These are phyloP conservation scores for Myocastor coypus DNA, from an alignment of 2,113 vertebrate genomes.

Conservation along the genomic window DNA sequence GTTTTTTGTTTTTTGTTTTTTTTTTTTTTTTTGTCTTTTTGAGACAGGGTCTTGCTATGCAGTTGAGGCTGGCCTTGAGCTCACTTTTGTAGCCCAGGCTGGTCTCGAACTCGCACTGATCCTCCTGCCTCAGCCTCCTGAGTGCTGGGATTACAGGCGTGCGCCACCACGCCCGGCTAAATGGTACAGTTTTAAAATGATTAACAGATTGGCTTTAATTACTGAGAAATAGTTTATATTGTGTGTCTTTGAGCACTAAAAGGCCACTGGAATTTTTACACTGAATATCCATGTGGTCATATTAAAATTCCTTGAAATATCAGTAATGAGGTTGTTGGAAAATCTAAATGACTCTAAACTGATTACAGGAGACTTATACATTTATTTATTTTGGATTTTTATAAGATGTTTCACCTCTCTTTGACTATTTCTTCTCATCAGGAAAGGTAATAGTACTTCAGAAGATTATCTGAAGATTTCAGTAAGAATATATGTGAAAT, in stretches of 20 bases:
- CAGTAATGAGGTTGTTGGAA: not conserved
- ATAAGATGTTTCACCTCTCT: conserved; percentile 8
- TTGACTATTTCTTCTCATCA: conserved; percentile 22
- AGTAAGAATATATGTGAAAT: not conserved
- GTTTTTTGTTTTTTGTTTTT: too few relatives aligned
- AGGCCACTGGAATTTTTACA: conserved; percentile 16
- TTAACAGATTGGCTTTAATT: conserved; percentile 26
- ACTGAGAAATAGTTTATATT: not conserved
- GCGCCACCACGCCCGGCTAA: too few relatives aligned
- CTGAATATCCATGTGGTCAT: conserved; percentile 14
- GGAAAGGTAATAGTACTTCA: not conserved
- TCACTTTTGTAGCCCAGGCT: too few relatives aligned
- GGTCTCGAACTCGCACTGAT: too few relatives aligned
- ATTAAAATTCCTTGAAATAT: conserved; percentile 29
- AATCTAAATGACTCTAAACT: conserved; percentile 46
- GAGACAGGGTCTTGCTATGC: too few relatives aligned
- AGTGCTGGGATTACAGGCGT: too few relatives aligned
- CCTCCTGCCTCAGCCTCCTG: too few relatives aligned
- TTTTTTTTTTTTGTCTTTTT: too few relatives aligned
- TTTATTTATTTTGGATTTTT: not conserved
- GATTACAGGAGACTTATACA: not conserved
- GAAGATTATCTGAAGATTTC: conserved; percentile 15
- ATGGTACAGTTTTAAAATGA: not conserved
- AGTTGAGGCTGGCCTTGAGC: too few relatives aligned
- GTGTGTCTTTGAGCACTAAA: conserved; percentile 10